Evolutionary conservation across 2,113 vertebrate species (phyloP), one percentile per base, ranked within the genome.

Genomic region (Gulo gulo): DNA sequence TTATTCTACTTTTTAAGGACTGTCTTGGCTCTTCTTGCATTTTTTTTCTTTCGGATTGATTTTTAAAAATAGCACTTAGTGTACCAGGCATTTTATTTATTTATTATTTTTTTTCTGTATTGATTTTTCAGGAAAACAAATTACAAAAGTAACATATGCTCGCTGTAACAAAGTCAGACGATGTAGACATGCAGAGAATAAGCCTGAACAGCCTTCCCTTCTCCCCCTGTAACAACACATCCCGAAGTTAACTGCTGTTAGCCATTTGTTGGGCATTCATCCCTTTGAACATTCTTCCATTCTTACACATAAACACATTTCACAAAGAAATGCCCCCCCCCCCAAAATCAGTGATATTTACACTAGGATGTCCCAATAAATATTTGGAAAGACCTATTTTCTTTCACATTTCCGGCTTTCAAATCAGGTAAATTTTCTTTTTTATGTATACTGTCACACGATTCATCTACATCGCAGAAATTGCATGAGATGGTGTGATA

Each of bases 121-220:
- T 88, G 79, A 85, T 95, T 87, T 98, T 95, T 83, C 34, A 92
- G 76, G 92, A 89, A 95, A 94, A 93, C 18, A 86, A 84, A 96
- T 94, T 73, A 78, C 74, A 91, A 82, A 92, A 83, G 23, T 86
- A 92, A 83, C 73, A 78, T 52, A 52, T 76, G 31, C 65, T 96
- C 86, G 7, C 86, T 83, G 4, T 92, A 86, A 92, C 39, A 83
- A 95, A 96, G 84, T 89, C 67, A 79, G 91, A 69, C 8, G 31
- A 50, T 59, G 76, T 11, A 63, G 39, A 55, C 29, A 29, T 47
- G 34, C 85, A 29, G 74, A 52, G 34, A 89, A n/a, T 61, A 80
- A 57, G 4, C 45, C 57, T 63, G 47, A 63, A 36, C 42, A 45
- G 45, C 12, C 12, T 50, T 2, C 23, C 29, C 1, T 0, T 24